phyloP scores from a whole-genome alignment of 2,797 vertebrate species.

The Anableps anableps region DNA sequence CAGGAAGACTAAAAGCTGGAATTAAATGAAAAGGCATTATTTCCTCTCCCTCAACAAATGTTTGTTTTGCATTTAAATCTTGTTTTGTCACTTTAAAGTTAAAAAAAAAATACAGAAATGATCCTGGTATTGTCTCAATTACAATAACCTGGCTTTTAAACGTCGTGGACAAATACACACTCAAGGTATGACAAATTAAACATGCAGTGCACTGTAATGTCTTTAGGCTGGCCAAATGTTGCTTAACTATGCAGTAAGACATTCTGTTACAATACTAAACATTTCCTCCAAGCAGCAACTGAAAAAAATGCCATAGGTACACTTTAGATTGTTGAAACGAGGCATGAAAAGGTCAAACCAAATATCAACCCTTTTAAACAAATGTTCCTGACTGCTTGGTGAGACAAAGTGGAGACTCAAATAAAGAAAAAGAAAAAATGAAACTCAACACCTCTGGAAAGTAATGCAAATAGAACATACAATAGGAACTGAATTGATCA shows the following conservation, averaged over 20 bases:
- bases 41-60: not conserved
- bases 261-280: not conserved
- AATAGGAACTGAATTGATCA: conserved; percentile 38
- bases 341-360: conserved; percentile 4
- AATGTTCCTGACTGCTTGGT: not conserved
- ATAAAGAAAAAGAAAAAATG: not conserved
- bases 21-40: not conserved
- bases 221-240: not conserved
- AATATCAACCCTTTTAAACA: conserved; percentile 17
- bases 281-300: not conserved
- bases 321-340: not conserved
- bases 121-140: not conserved
- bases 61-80: not conserved
- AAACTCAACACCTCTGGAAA: conserved; percentile 12
- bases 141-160: not conserved
- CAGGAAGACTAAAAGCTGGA: not conserved
- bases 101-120: not conserved
- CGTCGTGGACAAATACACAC: not conserved
- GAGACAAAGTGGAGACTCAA: not conserved
- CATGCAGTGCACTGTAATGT: not conserved
- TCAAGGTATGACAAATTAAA: not conserved
- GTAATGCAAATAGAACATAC: conserved; percentile 33
- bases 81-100: not conserved
- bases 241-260: not conserved
- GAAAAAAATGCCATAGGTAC: not conserved